Conservation (phyloP, 2,888 invertebrate species). For the Electrophaes corylata region DNA sequence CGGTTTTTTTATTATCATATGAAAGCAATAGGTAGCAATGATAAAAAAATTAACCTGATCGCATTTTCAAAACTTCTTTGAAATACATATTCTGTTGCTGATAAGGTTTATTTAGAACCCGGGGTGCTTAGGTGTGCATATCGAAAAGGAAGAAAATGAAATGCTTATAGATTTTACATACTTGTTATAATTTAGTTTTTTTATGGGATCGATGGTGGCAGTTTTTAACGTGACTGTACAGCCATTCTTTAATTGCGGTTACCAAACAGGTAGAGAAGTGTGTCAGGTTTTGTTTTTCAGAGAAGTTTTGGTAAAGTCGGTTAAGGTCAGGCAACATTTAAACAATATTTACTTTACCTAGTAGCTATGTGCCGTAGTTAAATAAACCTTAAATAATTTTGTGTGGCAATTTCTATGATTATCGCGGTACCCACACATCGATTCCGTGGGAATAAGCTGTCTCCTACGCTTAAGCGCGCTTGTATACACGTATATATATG, state of each 20-base stretch:
- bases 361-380: not conserved
- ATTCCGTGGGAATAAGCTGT: conserved; percentile 21
- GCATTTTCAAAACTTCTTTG: too few relatives aligned
- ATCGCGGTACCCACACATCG: conserved; percentile 11
- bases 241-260: not conserved
- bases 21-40: too few relatives aligned
- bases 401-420: conserved; percentile 1
- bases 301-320: conserved; percentile 15
- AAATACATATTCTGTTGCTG: too few relatives aligned
- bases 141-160: too few relatives aligned
- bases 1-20: too few relatives aligned
- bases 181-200: too few relatives aligned
- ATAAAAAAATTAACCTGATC: too few relatives aligned
- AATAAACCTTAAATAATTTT: conserved; percentile 8
- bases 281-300: conserved; percentile 7
- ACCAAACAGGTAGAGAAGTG: conserved; percentile 3
- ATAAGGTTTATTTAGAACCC: too few relatives aligned
- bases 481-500: conserved; percentile 56
- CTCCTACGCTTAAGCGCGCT: conserved; percentile 38
- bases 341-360: not conserved
- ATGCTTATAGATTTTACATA: too few relatives aligned
- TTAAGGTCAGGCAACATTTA: conserved; percentile 22
- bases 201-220: not conserved
- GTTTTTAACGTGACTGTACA: not conserved
- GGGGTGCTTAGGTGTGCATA: too few relatives aligned